phyloP scores from a whole-genome alignment of 1,140 invertebrate genomes.

The Fopius arisanus region DNA sequence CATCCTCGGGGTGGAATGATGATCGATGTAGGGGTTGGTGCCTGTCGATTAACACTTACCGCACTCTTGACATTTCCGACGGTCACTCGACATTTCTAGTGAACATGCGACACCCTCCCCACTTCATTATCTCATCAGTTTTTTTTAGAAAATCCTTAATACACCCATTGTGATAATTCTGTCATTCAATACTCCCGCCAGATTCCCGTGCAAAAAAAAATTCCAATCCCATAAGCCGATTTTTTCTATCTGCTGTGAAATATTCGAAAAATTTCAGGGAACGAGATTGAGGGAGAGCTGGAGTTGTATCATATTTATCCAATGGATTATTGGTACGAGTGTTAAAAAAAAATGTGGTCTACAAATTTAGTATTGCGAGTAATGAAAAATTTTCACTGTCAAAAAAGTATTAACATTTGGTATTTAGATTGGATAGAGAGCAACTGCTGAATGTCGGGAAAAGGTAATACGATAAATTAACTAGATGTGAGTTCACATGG shows the following conservation, averaged over 20 bases:
- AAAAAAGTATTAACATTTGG: too few relatives aligned
- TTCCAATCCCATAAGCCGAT: background rate
- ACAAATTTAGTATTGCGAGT: too few relatives aligned
- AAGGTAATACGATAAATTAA: background rate
- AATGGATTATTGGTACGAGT: background rate
- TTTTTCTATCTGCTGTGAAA: background rate
- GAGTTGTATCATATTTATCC: background rate
- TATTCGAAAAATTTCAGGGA: background rate
- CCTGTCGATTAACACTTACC: slow-evolving; percentile 8
- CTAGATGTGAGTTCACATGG: background rate
- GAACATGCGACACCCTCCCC: background rate
- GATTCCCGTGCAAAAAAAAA: background rate
- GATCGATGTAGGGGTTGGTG: background rate
- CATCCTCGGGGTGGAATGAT: background rate
- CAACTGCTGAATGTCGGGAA: background rate
- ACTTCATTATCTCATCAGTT: background rate
- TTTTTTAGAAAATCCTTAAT: too few relatives aligned
- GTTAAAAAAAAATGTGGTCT: too few relatives aligned
- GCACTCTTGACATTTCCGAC: slow-evolving; percentile 15
- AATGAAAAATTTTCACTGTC: too few relatives aligned
- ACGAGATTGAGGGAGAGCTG: background rate
- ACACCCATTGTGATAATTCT: too few relatives aligned
- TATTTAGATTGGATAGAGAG: too few relatives aligned
- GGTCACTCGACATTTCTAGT: slow-evolving; percentile 18
- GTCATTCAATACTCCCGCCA: too few relatives aligned